Evolutionary conservation across 2,888 invertebrate genomes (phyloP), one percentile per base, ranked within the genome.

Genomic region (Mythimna loreyi): DNA sequence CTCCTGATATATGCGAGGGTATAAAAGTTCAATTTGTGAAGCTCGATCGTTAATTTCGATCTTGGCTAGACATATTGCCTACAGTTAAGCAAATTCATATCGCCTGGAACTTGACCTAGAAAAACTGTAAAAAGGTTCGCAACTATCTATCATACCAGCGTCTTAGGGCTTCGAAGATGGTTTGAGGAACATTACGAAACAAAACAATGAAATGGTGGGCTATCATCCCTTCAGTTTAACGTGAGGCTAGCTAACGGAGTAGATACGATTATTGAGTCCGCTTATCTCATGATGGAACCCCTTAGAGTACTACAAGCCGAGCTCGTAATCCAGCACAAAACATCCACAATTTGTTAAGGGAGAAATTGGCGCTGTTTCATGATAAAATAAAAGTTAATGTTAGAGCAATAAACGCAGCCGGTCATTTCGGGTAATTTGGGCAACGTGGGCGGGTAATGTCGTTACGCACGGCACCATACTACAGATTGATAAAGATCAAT

Each of bases 331-430:
- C 21, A 28, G 23, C 56, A 47, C 52, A 52, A 59, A 52, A 63
- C 47, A 77, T 56, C 60, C 30, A 70, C 69, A 78, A 71, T 72
- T 69, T 61, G 67, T 58, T 56, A 43, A 36, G 53, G 52, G 47
- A 58, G 47, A 66, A 67, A 78, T 81, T 81, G 84, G 72, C 61
- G 58, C 55, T 63, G 69, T 77, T 66, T 69, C 45, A 61, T 73
- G 58, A 78, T 69, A 75, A 82, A 81, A 85, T 83, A 85, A 83
- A 85, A 85, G 69, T 83, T 75, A 76, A 83, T 83, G 74, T 76
- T 72, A 64, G 43, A 66, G 65, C 79, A 83, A 81, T 78, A 83
- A 78, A 83, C 74, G 60, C 82, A 81, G 75, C 28, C 60, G 68
- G 73, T 58, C 73, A 80, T 75, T 74, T 67, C 72, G 69, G 40